phyloP scores from a whole-genome alignment of 2,797 vertebrate genomes.

The Pseudochirops corinnae region DNA sequence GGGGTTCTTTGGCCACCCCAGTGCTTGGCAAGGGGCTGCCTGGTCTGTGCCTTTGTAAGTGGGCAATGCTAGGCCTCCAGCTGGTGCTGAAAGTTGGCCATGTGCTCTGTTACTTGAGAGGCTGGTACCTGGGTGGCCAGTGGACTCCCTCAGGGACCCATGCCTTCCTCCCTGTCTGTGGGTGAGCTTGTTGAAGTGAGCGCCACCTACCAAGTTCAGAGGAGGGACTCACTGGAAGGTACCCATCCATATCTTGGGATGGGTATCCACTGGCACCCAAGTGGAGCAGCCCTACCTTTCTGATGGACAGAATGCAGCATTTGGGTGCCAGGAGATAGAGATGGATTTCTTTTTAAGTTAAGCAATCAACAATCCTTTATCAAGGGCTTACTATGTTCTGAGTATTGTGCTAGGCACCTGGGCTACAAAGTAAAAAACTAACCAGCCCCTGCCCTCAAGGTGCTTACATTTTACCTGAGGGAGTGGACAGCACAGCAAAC shows the following conservation, averaged over 20 bases:
- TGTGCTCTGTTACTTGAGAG: background rate
- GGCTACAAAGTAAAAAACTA: background rate
- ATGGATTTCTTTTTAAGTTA: background rate
- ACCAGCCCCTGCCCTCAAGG: background rate
- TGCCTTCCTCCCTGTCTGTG: background rate
- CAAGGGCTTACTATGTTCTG: background rate
- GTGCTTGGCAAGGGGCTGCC: background rate
- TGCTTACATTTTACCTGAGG: background rate
- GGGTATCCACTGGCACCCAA: background rate
- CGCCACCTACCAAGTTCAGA: background rate
- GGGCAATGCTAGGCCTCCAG: background rate
- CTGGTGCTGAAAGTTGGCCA: background rate
- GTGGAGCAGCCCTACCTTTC: background rate
- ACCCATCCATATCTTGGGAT: background rate
- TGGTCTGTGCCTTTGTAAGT: background rate
- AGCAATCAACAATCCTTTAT: background rate
- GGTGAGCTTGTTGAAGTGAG: background rate
- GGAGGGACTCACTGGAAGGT: background rate
- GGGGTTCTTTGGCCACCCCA: background rate
- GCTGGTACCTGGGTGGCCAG: background rate
- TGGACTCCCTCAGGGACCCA: background rate
- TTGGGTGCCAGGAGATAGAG: background rate
- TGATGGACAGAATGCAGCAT: background rate
- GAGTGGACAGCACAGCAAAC: too few species aligned
- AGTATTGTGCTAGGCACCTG: background rate